These are phyloP conservation scores for Montipora sp. DNA, from an alignment of 64 coral and sea anemone genomes.

Conservation along the genomic window DNA sequence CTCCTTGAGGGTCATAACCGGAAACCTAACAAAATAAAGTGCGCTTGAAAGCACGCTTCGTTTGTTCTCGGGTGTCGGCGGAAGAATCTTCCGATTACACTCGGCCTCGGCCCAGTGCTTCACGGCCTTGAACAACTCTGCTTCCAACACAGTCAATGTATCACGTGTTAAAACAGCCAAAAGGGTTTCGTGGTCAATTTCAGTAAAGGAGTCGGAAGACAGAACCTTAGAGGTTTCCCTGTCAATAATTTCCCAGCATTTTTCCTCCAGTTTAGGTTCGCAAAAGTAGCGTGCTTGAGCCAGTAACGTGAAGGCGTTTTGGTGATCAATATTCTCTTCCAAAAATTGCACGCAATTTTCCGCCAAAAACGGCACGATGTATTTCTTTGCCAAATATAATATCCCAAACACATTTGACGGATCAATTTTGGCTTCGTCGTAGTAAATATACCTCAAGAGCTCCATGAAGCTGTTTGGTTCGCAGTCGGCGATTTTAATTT, in stretches of 20 bases:
- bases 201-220: conserved; percentile 73
- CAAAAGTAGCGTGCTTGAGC: conserved; percentile 85
- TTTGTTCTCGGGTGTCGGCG: conserved; percentile 80
- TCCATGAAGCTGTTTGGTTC: conserved; percentile 60
- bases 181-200: conserved; percentile 74
- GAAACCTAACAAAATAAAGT: conserved; percentile 80
- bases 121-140: conserved; percentile 79
- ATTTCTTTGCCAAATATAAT: conserved; percentile 92
- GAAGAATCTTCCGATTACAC: conserved; percentile 73
- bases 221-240: conserved; percentile 80
- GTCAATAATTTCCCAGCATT: conserved; percentile 91
- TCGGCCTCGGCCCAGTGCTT: conserved; percentile 85
- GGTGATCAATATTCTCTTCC: conserved; percentile 80
- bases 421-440: conserved; percentile 80
- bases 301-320: conserved; percentile 86
- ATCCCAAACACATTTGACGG: conserved; percentile 77
- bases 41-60: conserved; percentile 73
- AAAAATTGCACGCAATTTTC: conserved; percentile 78
- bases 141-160: conserved; percentile 73
- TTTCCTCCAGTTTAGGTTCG: conserved; percentile 80
- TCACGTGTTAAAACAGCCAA: conserved; percentile 82
- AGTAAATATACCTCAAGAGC: conserved; percentile 72
- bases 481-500: conserved; percentile 57
- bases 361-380: conserved; percentile 86
- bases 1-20: conserved; percentile 82